Conservation (phyloP, 2,113 vertebrate species). For the Cricetomys ansorgei region DNA sequence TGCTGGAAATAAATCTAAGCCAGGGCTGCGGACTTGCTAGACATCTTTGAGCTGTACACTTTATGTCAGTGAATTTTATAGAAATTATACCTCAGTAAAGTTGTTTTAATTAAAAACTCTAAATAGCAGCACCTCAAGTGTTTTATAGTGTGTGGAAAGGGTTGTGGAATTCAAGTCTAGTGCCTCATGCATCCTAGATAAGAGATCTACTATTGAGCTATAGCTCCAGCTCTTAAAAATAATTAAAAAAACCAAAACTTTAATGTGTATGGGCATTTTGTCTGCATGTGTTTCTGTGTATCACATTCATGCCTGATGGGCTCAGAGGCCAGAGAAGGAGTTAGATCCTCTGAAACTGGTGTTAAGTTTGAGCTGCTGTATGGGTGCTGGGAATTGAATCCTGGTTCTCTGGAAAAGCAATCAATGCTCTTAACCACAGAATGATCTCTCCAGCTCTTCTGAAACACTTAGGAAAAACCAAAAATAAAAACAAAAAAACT, state of each 20-base stretch:
- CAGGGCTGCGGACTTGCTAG: not conserved
- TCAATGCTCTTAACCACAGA: not conserved
- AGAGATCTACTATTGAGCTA: not conserved
- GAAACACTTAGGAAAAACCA: too few relatives aligned
- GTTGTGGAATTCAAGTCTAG: not conserved
- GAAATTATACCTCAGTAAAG: constrained; percentile 23
- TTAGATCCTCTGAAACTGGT: not conserved
- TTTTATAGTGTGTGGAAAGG: not conserved
- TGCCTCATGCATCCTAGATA: not conserved
- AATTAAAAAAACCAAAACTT: too few relatives aligned
- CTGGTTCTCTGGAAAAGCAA: not conserved
- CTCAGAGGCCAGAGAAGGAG: not conserved
- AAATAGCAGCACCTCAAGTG: not conserved
- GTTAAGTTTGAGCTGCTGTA: too few relatives aligned
- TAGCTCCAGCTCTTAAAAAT: not conserved
- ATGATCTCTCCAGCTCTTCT: not conserved
- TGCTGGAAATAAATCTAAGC: constrained; percentile 33
- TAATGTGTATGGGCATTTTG: not conserved
- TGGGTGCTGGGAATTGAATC: not conserved
- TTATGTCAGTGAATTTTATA: constrained; percentile 2
- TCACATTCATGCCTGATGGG: not conserved
- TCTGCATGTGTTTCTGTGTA: not conserved
- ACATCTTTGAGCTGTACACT: not conserved
- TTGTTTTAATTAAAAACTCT: constrained; percentile 3
- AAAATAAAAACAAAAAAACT: not conserved